A percentile compares a stretch with the other conserved stretches of the same genome.
These are phyloP conservation scores for Champsocephalus gunnari DNA, from an alignment of 2,797 vertebrate genomes.

Conservation along the genomic window DNA sequence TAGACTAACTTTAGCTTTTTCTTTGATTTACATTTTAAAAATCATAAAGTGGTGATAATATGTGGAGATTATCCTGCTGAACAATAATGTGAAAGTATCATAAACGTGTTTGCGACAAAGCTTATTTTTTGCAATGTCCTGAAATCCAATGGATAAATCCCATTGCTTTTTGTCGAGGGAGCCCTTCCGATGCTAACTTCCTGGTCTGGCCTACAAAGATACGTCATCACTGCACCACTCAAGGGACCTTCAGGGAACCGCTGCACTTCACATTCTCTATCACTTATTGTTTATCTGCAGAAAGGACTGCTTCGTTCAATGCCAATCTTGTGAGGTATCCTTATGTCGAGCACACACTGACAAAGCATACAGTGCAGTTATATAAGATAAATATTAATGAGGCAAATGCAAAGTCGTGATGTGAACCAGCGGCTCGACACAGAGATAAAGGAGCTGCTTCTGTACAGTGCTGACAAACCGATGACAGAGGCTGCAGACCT, in stretches of 20 bases:
- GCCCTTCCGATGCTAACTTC: too few species aligned
- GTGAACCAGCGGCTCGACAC: slow-evolving; percentile 13
- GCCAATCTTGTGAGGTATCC: slow-evolving; percentile 30
- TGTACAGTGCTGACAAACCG: slow-evolving; percentile 8
- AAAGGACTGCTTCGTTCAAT: slow-evolving; percentile 37
- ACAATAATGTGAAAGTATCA: too few species aligned
- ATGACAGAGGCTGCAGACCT: slow-evolving; percentile 29
- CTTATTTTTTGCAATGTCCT: too few species aligned
- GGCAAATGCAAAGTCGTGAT: slow-evolving; percentile 6
- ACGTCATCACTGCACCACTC: too few species aligned
- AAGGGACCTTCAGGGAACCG: background rate
- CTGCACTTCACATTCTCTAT: slow-evolving; percentile 17
- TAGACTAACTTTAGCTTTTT: too few species aligned
- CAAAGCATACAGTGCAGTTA: slow-evolving; percentile 47
- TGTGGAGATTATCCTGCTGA: too few species aligned
- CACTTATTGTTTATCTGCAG: slow-evolving; percentile 38
- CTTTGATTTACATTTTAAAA: too few species aligned
- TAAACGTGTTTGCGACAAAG: too few species aligned
- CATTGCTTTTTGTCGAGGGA: too few species aligned
- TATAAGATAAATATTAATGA: slow-evolving; percentile 16
- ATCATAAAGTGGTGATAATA: too few species aligned
- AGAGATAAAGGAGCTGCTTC: slow-evolving; percentile 25
- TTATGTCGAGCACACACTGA: slow-evolving; percentile 29
- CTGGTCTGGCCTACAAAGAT: too few species aligned
- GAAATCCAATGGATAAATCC: too few species aligned